Evolutionary conservation across 2,797 vertebrate genomes (phyloP).

Genomic region (Manis javanica): DNA sequence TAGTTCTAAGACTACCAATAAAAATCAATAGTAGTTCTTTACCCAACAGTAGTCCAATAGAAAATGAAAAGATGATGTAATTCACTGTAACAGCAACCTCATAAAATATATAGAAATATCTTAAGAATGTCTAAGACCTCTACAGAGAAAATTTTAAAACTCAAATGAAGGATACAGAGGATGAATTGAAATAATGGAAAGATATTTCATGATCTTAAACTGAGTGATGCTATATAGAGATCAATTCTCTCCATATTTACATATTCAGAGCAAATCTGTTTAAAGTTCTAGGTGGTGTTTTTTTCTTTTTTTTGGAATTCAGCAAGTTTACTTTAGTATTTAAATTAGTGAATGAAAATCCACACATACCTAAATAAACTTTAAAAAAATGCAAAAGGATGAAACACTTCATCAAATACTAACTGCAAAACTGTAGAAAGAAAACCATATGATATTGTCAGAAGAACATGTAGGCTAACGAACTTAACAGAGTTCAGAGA

Average conservation of each 20-base stretch:
- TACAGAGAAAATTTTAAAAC: neutral
- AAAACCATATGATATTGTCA: neutral
- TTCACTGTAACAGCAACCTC: neutral
- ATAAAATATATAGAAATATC: neutral
- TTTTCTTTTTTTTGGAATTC: neutral
- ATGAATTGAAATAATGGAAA: constrained; percentile 17
- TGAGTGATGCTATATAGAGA: neutral
- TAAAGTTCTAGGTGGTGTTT: neutral
- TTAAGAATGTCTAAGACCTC: neutral
- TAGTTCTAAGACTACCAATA: neutral
- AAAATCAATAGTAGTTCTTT: neutral
- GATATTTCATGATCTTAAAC: neutral
- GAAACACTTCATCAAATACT: neutral
- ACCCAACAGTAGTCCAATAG: neutral
- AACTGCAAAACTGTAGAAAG: neutral
- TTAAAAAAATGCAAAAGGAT: neutral
- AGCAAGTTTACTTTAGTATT: neutral
- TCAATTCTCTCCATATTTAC: neutral
- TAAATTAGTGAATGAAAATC: neutral
- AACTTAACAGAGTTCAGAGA: neutral
- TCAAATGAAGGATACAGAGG: neutral
- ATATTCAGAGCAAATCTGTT: neutral
- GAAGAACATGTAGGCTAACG: neutral
- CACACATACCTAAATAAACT: neutral
- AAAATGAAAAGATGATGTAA: neutral